These are phyloP conservation scores for Sesamia inferens DNA, from an alignment of 2,888 invertebrate species.

Conservation along the genomic window DNA sequence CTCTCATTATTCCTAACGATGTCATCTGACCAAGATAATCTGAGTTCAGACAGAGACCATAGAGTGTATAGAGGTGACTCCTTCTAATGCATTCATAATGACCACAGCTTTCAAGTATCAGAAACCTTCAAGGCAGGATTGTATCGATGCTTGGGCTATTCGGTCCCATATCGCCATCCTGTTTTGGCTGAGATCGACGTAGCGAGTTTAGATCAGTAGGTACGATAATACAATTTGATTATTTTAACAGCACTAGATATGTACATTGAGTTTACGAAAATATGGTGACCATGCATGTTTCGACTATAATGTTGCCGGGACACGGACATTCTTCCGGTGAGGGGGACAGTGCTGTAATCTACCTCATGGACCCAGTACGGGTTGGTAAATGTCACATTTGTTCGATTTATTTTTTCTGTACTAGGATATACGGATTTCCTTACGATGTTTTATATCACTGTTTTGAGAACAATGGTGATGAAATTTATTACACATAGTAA, in stretches of 20 bases:
- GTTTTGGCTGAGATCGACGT: neutral
- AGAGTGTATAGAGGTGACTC: neutral
- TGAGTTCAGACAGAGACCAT: slow-evolving; percentile 27
- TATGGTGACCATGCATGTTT: too few species aligned
- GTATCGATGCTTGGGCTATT: neutral
- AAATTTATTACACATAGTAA: neutral
- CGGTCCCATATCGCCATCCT: neutral
- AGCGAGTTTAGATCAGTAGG: neutral
- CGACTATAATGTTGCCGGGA: too few species aligned
- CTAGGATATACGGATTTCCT: neutral
- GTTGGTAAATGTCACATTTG: neutral
- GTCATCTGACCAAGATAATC: slow-evolving; percentile 51
- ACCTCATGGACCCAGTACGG: neutral
- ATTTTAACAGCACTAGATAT: too few species aligned
- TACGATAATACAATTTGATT: too few species aligned
- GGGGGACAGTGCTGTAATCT: too few species aligned
- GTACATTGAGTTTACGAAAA: too few species aligned
- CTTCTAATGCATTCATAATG: neutral
- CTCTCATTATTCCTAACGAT: slow-evolving; percentile 45
- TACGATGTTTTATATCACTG: neutral
- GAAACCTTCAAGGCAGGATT: neutral
- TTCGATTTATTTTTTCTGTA: neutral
- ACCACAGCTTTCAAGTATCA: neutral
- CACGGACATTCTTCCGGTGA: too few species aligned
- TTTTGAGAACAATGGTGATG: neutral